Evolutionary conservation across 2,797 vertebrate genomes (phyloP).

Genomic region (Chaetophractus vellerosus): DNA sequence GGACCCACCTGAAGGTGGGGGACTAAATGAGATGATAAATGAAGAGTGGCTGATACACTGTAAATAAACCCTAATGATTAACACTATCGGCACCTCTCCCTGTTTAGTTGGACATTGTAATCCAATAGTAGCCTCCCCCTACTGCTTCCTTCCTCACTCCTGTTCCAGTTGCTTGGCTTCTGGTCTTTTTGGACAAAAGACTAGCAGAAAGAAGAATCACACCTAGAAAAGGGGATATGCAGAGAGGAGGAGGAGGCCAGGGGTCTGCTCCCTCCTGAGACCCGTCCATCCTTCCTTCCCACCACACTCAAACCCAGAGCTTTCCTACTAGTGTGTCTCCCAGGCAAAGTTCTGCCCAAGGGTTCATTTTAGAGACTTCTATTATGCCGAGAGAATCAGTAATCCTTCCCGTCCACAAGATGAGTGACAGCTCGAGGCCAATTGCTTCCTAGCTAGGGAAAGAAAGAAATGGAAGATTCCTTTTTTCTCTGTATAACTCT

Average conservation of each 20-base stretch:
- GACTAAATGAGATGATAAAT: constrained; percentile 20
- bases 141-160: not conserved
- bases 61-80: constrained; percentile 5
- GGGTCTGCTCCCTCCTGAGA: not conserved
- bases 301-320: not conserved
- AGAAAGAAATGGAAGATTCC: constrained; percentile 71
- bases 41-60: not conserved
- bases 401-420: constrained; percentile 52
- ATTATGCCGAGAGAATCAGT: constrained; percentile 44
- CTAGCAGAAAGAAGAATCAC: constrained; percentile 16
- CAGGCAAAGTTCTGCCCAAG: not conserved
- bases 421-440: constrained; percentile 48
- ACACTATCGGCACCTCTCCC: not conserved
- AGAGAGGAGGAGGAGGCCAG: not conserved
- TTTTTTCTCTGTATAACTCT: not conserved
- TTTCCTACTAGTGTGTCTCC: not conserved
- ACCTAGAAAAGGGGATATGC: not conserved
- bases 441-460: constrained; percentile 33
- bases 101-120: not conserved
- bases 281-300: not conserved
- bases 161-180: constrained; percentile 3
- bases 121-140: not conserved
- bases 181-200: constrained; percentile 50
- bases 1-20: not conserved
- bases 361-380: constrained; percentile 55